Conservation (phyloP, 2,888 invertebrate genomes). For the Acanthosepion pharaonis region DNA sequence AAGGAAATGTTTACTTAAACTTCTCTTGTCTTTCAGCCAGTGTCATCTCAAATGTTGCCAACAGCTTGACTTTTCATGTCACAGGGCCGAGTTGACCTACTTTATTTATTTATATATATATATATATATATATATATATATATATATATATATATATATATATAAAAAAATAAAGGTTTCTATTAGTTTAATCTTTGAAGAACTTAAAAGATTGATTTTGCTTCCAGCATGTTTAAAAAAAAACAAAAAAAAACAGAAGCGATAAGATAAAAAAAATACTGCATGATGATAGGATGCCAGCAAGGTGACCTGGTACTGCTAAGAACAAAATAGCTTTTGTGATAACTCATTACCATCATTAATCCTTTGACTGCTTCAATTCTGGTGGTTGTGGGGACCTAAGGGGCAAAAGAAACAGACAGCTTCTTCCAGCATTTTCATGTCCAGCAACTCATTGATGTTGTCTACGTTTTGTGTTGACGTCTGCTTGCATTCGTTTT, state of each 20-base stretch:
- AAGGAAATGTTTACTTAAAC: not conserved
- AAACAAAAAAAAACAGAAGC: not conserved
- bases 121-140: no score
- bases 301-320: not conserved
- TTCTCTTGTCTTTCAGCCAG: not conserved
- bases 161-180: not conserved
- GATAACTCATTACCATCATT: no score
- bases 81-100: not conserved
- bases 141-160: no score
- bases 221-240: not conserved
- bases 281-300: not conserved
- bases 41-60: not conserved
- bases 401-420: no score
- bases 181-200: constrained; percentile 33
- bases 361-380: no score
- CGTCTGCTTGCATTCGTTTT: no score
- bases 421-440: no score
- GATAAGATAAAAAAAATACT: not conserved
- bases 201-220: not conserved
- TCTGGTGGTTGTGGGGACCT: no score
- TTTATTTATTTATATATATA: no score
- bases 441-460: no score
- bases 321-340: not conserved
- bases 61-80: not conserved
- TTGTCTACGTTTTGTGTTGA: no score